Conservation (phyloP, 2,888 invertebrate genomes). For the Camponotus fellah region DNA sequence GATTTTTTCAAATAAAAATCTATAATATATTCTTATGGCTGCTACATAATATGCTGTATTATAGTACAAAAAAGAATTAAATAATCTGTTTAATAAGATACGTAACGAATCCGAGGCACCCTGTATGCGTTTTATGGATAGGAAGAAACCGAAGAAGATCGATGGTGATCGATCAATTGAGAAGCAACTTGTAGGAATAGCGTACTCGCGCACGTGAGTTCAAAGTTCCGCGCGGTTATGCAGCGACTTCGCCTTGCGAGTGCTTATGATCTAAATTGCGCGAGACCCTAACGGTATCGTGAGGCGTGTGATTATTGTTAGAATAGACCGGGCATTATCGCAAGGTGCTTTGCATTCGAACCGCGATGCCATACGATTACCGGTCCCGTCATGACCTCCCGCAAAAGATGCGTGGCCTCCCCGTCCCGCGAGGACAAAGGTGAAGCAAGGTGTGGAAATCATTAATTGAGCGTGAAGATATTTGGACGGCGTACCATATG, state of each 20-base stretch:
- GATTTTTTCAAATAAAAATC: neutral
- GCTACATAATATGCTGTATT: no score
- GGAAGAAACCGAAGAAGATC: neutral
- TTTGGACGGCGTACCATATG: neutral
- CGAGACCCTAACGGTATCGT: constrained; percentile 67
- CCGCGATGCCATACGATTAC: constrained; percentile 35
- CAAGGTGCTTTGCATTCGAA: constrained; percentile 49
- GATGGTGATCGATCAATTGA: constrained; percentile 25
- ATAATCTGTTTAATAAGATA: neutral
- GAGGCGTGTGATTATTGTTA: constrained; percentile 63
- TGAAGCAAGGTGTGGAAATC: constrained; percentile 36
- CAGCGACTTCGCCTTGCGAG: constrained; percentile 39
- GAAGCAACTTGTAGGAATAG: neutral
- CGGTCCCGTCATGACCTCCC: constrained; percentile 25
- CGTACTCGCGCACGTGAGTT: constrained; percentile 18
- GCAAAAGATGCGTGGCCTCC: constrained; percentile 17
- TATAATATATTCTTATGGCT: neutral
- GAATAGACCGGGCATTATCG: constrained; percentile 40
- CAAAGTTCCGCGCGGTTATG: constrained; percentile 29
- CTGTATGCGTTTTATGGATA: neutral
- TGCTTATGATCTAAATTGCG: constrained; percentile 59
- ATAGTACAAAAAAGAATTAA: neutral
- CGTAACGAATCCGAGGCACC: constrained; percentile 1
- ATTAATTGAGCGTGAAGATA: constrained; percentile 45
- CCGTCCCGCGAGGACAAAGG: constrained; percentile 22